These are phyloP conservation scores for Cydia strobilella DNA, from an alignment of 1,140 invertebrate genomes.

Conservation along the genomic window DNA sequence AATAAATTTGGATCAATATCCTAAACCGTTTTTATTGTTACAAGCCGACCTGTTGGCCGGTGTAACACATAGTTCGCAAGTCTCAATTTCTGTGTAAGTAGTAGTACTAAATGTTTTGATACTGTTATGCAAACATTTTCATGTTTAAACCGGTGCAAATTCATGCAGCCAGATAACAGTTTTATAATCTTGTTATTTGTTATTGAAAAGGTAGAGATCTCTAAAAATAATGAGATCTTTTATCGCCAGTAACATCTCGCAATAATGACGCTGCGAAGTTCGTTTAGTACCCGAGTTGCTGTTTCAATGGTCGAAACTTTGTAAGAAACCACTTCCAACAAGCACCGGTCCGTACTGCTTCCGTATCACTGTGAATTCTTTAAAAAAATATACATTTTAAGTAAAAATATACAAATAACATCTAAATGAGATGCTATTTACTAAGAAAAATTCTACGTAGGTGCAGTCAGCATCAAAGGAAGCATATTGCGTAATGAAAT, in stretches of 20 bases:
- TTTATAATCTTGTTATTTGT: not conserved
- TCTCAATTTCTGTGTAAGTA: too few relatives aligned
- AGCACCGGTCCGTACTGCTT: not conserved
- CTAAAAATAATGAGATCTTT: constrained; percentile 16
- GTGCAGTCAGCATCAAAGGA: too few relatives aligned
- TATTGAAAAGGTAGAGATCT: not conserved
- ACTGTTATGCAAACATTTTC: too few relatives aligned
- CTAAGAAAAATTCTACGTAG: too few relatives aligned
- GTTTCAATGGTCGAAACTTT: constrained; percentile 23
- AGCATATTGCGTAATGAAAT: too few relatives aligned
- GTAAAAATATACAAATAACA: not conserved
- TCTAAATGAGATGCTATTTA: not conserved
- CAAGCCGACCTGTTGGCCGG: too few relatives aligned
- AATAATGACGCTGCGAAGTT: constrained; percentile 15
- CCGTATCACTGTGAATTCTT: not conserved
- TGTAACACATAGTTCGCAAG: too few relatives aligned
- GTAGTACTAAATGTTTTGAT: too few relatives aligned
- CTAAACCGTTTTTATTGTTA: too few relatives aligned
- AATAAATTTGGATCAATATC: too few relatives aligned
- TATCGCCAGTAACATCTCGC: constrained; percentile 1
- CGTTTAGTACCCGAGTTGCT: constrained; percentile 24
- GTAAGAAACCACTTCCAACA: constrained; percentile 13
- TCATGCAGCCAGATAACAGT: too few relatives aligned
- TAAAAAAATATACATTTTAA: not conserved
- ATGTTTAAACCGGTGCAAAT: too few relatives aligned